Evolutionary conservation across 2,888 invertebrate genomes (phyloP), one percentile per base, ranked within the genome.

Genomic region (Prosopocoilus inquinatus): DNA sequence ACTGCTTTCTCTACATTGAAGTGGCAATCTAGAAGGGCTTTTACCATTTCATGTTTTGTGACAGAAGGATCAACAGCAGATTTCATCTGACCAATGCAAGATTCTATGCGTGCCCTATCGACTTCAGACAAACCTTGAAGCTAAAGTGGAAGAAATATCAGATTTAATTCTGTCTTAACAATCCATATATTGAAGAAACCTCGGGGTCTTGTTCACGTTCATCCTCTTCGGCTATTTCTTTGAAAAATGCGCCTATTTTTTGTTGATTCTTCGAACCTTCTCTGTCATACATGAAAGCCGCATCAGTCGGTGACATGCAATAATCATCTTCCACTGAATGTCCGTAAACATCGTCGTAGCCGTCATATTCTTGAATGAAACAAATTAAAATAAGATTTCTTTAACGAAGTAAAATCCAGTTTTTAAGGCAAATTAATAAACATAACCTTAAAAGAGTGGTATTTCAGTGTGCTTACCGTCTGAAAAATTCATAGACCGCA

Each of bases 261-360:
- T 86, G 85, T 66, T 86, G 84, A 48, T 70, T 70, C 36, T 85
- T 82, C 2, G 71, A 67, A 16, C 67, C 68, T 61, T 86, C 87
- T 43, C 95, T 83, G 71, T 95, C 92, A 72, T 87, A 96, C 71
- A 95, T 81, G 80, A 92, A 96, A 57, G 87, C 84, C 36, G 86
- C 81, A 80, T 94, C 92, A 71, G 90, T 90, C 2, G 96, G 95
- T 9, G 96, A 96, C 68, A 94, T 86, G 72, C 89, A 90, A 75
- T 86, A 90, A 72, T 94, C 94, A 71, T 96, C 96, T 77, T 96
- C 96, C 39, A 95, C 89, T 2, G 96, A 96, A 76, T 93, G 91
- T 9, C 96, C 96, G 75, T 94, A 96, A 57, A 92, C 85, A 79
- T 93, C 94, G 70, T 94, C 92, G 68, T 91, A 91, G 11, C 86